phyloP scores from a whole-genome alignment of 2,113 vertebrate species.

The Semicossyphus pulcher region DNA sequence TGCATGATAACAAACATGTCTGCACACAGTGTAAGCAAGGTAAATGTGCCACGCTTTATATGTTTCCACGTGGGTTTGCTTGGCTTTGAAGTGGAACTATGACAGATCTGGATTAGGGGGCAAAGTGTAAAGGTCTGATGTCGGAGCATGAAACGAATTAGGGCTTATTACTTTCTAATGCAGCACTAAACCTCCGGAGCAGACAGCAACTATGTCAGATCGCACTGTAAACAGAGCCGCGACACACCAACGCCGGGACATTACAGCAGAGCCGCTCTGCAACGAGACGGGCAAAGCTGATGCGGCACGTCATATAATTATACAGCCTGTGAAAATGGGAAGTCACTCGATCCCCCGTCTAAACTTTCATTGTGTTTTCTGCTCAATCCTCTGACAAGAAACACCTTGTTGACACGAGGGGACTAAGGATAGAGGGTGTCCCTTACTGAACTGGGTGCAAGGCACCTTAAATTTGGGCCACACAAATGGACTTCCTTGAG shows the following conservation, averaged over 20 bases:
- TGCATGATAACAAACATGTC: constrained; percentile 34
- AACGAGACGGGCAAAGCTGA: constrained; percentile 68
- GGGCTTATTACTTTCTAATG: constrained; percentile 84
- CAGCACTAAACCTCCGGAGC: constrained; percentile 84
- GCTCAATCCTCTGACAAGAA: neutral
- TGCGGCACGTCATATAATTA: constrained; percentile 73
- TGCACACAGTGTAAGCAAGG: constrained; percentile 15
- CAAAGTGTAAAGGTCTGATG: constrained; percentile 88
- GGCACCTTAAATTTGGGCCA: neutral
- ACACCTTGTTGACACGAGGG: constrained; percentile 26
- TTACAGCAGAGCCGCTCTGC: constrained; percentile 69
- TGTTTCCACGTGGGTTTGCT: constrained; percentile 60
- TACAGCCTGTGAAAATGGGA: constrained; percentile 64
- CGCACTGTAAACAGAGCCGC: constrained; percentile 79
- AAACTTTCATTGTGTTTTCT: constrained; percentile 52
- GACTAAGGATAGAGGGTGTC: neutral
- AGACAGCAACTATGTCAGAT: constrained; percentile 70
- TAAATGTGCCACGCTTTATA: constrained; percentile 49
- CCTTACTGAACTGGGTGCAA: too few species aligned
- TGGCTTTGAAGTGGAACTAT: constrained; percentile 79
- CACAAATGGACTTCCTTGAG: too few species aligned
- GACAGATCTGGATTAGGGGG: constrained; percentile 86
- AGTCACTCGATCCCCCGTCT: constrained; percentile 60
- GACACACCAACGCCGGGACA: constrained; percentile 54
- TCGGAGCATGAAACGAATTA: constrained; percentile 83